Evolutionary conservation across 2,888 invertebrate genomes (phyloP).

Genomic region (Ochlodes sylvanus): DNA sequence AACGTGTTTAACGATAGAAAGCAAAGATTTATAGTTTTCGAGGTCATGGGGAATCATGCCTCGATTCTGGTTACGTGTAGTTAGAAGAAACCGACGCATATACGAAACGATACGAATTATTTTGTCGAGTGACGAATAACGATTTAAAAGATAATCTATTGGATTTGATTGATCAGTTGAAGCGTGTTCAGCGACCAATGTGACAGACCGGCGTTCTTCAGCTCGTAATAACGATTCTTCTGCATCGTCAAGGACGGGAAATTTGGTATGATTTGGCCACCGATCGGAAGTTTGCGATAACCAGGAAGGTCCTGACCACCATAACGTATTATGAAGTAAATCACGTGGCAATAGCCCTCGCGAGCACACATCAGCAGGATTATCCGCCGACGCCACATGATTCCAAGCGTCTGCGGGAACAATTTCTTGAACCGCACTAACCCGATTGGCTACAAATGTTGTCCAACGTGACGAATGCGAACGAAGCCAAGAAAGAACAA

Average conservation of each 20-base stretch:
- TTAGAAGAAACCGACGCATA: not conserved
- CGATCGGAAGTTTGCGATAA: not conserved
- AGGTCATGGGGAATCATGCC: not conserved
- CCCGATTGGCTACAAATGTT: conserved; percentile 41
- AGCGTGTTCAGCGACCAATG: not conserved
- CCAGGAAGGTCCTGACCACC: conserved; percentile 30
- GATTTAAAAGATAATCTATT: conserved; percentile 3
- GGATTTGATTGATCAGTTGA: not conserved
- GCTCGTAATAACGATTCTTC: not conserved
- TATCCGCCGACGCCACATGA: conserved; percentile 34
- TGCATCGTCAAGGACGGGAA: not conserved
- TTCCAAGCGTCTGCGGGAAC: conserved; percentile 28
- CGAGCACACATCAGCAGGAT: conserved; percentile 37
- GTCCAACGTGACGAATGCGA: conserved; percentile 40
- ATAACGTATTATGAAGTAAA: conserved; percentile 22
- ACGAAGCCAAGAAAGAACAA: conserved; percentile 38
- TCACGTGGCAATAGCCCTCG: conserved; percentile 32
- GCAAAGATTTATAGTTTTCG: conserved; percentile 22
- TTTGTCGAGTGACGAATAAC: conserved; percentile 2
- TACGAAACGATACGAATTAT: conserved; percentile 5
- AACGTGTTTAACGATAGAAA: conserved; percentile 15
- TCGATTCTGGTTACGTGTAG: not conserved
- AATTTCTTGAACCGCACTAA: conserved; percentile 38
- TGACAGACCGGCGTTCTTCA: not conserved
- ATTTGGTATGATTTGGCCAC: not conserved